Evolutionary conservation across 1,140 invertebrate genomes (phyloP), one percentile per base, ranked within the genome.

Genomic region (Ooceraea biroi): DNA sequence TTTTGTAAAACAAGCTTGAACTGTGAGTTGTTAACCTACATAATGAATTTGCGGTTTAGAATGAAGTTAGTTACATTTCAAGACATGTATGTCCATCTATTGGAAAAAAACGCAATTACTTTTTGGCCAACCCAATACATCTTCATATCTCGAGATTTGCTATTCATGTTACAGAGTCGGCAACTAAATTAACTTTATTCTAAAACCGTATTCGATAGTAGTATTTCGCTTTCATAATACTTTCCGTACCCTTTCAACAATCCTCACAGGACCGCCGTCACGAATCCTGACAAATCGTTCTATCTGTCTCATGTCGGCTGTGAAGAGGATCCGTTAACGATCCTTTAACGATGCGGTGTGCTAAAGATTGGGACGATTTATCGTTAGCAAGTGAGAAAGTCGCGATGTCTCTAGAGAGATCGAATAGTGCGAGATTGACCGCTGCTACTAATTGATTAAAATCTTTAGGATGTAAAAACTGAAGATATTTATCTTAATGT

Each of bases 281-380:
- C 36, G 25, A 83, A 73, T 80, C 74, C 83, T 88, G 86, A 88
- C 74, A 88, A 88, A 88, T 88, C 74, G 74, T 88, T 74, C 61
- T 69, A 82, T 71, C 69, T 74, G 69, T 63, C 71, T 77, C 41
- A 58, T 36, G 68, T 88, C 58, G 44, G 61, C 52, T 50, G 58
- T 48, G 74, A 85, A 78, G 65, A 88, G 50, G 36, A 52, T 52
- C 65, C 55, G 68, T 87, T 88, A 87, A 88, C 82, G 86, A 88
- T 87, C 82, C 86, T 88, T 88, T 88, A 84, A 88, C 69, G 85
- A 88, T 87, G 82, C 69, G 22, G 12, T 60, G 63, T 48, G 69
- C 74, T 82, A 69, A 88, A 86, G 68, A 74, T 76, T 76, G 61
- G 44, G 22, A 22, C 44, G 44, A 68, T 80, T 84, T 63, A 46